These are phyloP conservation scores for Hylia prasina DNA, from an alignment of 2,113 vertebrate species.

Conservation along the genomic window DNA sequence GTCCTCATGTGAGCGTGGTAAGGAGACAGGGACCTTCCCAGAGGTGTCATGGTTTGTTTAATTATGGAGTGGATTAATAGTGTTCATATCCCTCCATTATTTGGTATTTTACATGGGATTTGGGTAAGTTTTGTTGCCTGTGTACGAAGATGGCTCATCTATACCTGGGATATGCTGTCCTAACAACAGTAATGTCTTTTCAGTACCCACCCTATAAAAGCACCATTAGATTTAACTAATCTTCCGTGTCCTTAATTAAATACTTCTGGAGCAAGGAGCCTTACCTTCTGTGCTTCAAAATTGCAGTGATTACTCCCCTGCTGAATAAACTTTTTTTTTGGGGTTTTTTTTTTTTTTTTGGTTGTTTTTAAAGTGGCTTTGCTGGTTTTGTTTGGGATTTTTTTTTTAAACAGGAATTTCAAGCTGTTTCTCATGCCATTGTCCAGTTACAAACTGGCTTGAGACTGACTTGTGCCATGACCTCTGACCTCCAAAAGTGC, in stretches of 20 bases:
- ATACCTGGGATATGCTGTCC: neutral
- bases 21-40: neutral
- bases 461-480: slow-evolving; percentile 35
- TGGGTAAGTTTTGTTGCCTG: neutral
- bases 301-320: slow-evolving; percentile 42
- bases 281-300: slow-evolving; percentile 38
- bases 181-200: neutral
- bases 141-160: neutral
- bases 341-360: neutral
- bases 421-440: slow-evolving; percentile 12
- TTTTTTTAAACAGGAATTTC: neutral
- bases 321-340: neutral
- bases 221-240: slow-evolving; percentile 26
- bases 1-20: neutral
- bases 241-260: slow-evolving; percentile 48
- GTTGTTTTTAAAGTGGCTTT: neutral
- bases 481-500: slow-evolving; percentile 57
- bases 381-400: neutral
- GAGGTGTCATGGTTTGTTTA: neutral
- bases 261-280: slow-evolving; percentile 34
- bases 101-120: neutral
- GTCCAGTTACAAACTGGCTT: slow-evolving; percentile 45
- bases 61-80: neutral
- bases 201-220: neutral
- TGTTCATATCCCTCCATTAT: rapidly evolving